phyloP scores from a whole-genome alignment of 2,113 vertebrate species.

The Chionis minor region DNA sequence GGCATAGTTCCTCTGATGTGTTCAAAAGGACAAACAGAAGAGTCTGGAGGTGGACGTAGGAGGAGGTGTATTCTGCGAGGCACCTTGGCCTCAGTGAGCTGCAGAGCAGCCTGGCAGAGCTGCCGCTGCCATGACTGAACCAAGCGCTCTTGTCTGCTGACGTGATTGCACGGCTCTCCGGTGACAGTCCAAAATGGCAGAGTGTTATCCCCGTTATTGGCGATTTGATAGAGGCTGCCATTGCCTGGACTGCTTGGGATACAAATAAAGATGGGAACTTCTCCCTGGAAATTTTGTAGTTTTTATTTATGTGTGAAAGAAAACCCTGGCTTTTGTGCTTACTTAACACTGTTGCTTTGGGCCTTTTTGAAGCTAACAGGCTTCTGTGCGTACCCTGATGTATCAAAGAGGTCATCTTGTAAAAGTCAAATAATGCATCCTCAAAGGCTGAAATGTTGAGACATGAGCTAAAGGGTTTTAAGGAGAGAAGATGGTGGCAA shows the following conservation, averaged over 20 bases:
- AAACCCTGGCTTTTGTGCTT: neutral
- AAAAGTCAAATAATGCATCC: neutral
- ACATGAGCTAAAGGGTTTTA: neutral
- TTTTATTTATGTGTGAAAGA: neutral
- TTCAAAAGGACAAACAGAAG: neutral
- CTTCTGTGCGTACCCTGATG: neutral
- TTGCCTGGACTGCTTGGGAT: neutral
- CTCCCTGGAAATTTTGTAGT: neutral
- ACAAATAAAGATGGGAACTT: neutral
- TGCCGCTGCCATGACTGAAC: fast-evolving
- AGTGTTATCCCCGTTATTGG: neutral
- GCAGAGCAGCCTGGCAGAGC: neutral
- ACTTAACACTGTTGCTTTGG: neutral
- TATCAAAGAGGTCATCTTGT: neutral
- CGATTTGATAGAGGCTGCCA: neutral
- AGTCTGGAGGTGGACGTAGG: neutral
- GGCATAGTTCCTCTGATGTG: neutral
- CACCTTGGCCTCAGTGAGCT: neutral
- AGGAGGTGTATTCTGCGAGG: neutral
- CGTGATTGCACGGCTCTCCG: neutral
- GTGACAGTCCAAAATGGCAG: neutral
- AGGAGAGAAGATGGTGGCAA: neutral
- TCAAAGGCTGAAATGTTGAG: neutral
- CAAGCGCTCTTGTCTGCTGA: neutral
- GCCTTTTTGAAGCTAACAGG: neutral